Evolutionary conservation across 1,140 invertebrate genomes (phyloP), one percentile per base, ranked within the genome.

Genomic region (Argopecten irradians): DNA sequence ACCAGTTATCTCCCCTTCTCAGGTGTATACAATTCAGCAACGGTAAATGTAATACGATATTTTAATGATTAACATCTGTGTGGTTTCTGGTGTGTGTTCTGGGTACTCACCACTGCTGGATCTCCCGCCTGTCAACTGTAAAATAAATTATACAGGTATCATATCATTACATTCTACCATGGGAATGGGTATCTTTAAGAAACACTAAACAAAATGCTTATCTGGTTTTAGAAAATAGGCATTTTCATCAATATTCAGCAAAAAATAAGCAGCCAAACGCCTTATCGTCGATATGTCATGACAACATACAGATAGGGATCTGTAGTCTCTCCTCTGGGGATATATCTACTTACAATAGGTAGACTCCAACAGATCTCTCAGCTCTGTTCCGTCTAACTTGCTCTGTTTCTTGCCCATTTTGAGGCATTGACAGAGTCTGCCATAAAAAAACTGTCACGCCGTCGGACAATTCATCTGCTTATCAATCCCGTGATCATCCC

Each of bases 381-480:
- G 55, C n/a, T 71, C 55, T 28, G 55, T 71, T 5, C 55, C 55
- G n/a, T 71, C 55, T 71, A 71, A 71, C n/a, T 71, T 71, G 55
- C 55, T 71, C 55, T 71, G 55, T 71, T 71, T 71, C 55, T 71
- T 71, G 55, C 55, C 55, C 55, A 71, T 71, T n/a, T 8, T 71
- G 36, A 39, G 36, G 55, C n/a, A 22, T 28, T 28, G n/a, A 71
- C 55, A 71, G 55, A 11, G 55, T 71, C 55, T 71, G 55, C 22
- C 55, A 71, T 28, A 28, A 39, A 39, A 71, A 71, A 22, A 71
- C 55, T 71, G 55, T 71, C 55, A 71, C 55, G 7, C 16, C 22
- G 2, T 28, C 22, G n/a, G 22, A 11, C 22, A 71, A 28, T 0
- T 16, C 55, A 71, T 71, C 28, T 71, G 55, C 11, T 71, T 71